Percentiles rank a stretch among this genome's conserved stretches.
Conservation (phyloP, 2,797 vertebrate species). For the Macrochelys suwanniensis region DNA sequence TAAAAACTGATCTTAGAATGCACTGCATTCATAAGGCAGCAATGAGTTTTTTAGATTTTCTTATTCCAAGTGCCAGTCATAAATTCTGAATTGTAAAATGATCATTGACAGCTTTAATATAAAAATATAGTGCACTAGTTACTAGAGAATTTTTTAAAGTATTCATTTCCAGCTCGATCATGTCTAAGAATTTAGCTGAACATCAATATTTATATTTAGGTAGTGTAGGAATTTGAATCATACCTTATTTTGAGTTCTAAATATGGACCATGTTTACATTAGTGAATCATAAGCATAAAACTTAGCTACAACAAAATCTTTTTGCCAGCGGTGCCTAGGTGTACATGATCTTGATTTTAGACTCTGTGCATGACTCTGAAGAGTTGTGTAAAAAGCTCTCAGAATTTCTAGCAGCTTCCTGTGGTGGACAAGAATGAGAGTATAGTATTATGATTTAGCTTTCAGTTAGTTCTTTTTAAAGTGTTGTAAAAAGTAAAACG, state of each 20-base stretch:
- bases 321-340: conserved; percentile 51
- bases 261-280: conserved; percentile 66
- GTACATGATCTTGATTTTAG: conserved; percentile 18
- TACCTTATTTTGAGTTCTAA: conserved; percentile 73
- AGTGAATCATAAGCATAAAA: conserved; percentile 68
- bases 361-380: neutral
- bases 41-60: neutral
- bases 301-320: conserved; percentile 57
- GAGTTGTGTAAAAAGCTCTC: neutral
- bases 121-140: conserved; percentile 48
- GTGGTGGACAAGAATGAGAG: neutral
- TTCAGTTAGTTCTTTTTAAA: neutral
- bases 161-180: conserved; percentile 71
- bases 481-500: neutral
- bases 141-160: conserved; percentile 57
- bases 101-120: conserved; percentile 49
- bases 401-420: neutral
- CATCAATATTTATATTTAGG: conserved; percentile 80
- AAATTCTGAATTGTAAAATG: conserved; percentile 39
- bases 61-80: neutral
- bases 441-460: neutral
- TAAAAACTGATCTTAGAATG: neutral
- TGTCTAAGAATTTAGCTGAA: conserved; percentile 78
- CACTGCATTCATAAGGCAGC: neutral
- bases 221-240: conserved; percentile 71